Evolutionary conservation across 2,888 invertebrate genomes (phyloP), one percentile per base, ranked within the genome.

Genomic region (Cheilosia scutellata): DNA sequence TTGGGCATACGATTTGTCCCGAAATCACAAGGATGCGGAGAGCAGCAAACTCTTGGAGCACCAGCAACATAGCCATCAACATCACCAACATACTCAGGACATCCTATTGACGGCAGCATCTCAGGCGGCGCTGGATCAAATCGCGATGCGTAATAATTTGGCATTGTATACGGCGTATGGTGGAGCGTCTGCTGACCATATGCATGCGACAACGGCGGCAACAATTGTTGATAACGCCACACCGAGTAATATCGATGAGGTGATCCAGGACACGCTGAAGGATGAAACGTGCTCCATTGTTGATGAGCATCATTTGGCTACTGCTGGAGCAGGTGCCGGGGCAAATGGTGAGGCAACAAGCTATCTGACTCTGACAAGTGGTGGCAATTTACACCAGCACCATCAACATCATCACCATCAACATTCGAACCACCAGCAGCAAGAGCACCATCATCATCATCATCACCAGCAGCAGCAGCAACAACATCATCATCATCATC

Each of bases 241-340:
- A 5, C 88, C 89, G 11, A 88, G 89, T 55, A 91, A 89, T 84
- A 92, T 92, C n/a, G 92, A 93, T 87, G 93, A 93, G 65, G 92
- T 93, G 27, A 92, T 93, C 62, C 91, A 92, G 88, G 93, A 93
- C 58, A 92, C 92, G 11, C 89, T 93, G 1, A 92, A 93, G 87
- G 93, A 92, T 72, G 93, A 93, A 79, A 92, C 91, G 77, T 89
- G 88, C 76, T 87, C 87, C 7, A 68, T 88, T 82, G 88, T 91
- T 20, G 92, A 92, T 42, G 91, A 91, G 9, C 90, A 90, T 86
- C 91, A 91, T 60, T 58, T 87, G 66, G 42, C 51, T 16, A 68
- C 71, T 27, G 87, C 78, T 27, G 87, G 82, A 3, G 68, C 82
- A 42, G 79, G 53, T 0, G 33, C 31, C 25, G 80, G 87, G 31